Percentiles rank a stretch among this genome's conserved stretches.
phyloP scores from a whole-genome alignment of 2,113 vertebrate species.

The Callorhinus ursinus region DNA sequence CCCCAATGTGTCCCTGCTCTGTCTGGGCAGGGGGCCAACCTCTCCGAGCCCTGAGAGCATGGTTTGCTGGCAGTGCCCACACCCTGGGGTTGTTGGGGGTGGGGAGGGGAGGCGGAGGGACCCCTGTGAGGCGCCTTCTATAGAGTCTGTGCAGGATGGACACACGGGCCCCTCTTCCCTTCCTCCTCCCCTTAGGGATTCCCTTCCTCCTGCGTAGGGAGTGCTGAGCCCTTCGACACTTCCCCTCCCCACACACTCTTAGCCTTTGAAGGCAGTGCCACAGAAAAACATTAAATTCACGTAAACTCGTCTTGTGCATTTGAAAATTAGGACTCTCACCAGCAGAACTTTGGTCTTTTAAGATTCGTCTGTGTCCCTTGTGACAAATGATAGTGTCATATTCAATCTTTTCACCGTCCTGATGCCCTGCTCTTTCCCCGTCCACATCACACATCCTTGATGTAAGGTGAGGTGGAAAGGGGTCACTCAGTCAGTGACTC shows the following conservation, averaged over 20 bases:
- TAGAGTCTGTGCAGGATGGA: neutral
- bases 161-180: fast-evolving
- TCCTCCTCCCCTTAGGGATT: neutral
- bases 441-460: neutral
- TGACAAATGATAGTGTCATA: neutral
- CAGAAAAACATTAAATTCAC: neutral
- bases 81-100: too few species aligned
- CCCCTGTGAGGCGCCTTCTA: neutral
- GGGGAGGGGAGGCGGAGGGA: fast-evolving
- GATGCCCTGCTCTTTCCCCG: neutral
- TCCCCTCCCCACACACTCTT: neutral
- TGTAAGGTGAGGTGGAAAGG: neutral
- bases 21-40: neutral
- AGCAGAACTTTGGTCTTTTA: neutral
- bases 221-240: fast-evolving
- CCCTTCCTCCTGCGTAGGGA: neutral
- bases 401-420: fast-evolving
- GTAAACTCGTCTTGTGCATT: neutral
- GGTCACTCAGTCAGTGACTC: neutral
- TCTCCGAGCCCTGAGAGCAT: neutral
- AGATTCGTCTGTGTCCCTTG: fast-evolving
- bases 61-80: neutral
- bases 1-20: fast-evolving
- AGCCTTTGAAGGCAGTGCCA: neutral
- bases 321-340: neutral